phyloP scores from a whole-genome alignment of 2,797 vertebrate genomes.

The Petrocephalus sullivani region DNA sequence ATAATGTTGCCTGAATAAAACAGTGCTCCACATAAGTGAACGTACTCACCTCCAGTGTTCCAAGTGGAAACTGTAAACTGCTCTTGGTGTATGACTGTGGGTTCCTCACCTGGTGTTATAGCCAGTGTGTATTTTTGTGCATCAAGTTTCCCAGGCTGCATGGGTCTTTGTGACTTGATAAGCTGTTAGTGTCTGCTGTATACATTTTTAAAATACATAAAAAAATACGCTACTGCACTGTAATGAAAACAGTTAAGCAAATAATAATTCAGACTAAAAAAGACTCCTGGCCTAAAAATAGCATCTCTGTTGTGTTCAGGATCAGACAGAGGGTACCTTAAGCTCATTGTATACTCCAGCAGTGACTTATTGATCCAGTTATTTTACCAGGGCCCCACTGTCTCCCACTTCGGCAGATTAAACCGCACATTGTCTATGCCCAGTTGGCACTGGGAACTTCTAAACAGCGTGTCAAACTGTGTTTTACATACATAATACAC shows the following conservation, averaged over 20 bases:
- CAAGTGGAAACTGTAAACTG: not conserved
- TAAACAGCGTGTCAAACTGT: too few relatives aligned
- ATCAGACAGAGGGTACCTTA: not conserved
- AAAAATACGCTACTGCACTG: not conserved
- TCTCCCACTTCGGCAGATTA: not conserved
- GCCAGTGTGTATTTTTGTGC: too few relatives aligned
- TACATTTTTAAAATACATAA: not conserved
- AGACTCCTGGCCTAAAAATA: not conserved
- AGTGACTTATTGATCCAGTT: slow-evolving; percentile 21
- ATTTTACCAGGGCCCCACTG: not conserved
- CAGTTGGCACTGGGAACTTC: not conserved
- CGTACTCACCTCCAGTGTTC: not conserved
- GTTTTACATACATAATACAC: not conserved
- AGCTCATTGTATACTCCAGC: not conserved
- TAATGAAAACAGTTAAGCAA: not conserved
- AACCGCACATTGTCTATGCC: not conserved
- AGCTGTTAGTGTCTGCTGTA: not conserved
- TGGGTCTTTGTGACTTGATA: too few relatives aligned
- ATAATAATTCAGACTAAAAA: not conserved
- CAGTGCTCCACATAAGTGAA: not conserved
- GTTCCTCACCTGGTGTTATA: not conserved
- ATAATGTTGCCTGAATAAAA: not conserved
- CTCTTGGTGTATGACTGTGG: not conserved
- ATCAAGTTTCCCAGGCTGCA: too few relatives aligned
- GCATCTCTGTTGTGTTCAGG: not conserved